These are phyloP conservation scores for Protodeltote pygarga DNA, from an alignment of 2,888 invertebrate species.

Conservation along the genomic window DNA sequence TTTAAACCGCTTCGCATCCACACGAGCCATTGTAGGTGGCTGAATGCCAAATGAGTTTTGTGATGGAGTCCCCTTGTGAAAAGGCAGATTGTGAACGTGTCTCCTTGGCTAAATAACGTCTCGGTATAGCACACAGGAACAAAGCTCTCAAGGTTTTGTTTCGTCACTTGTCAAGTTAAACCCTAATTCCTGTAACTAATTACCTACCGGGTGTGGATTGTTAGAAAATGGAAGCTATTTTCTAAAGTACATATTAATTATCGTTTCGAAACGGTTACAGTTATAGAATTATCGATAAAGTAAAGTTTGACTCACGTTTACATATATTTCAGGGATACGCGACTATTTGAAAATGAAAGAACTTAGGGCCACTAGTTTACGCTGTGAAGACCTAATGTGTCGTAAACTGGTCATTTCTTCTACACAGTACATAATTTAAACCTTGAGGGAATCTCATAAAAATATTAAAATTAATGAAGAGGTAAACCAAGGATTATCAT, in stretches of 20 bases:
- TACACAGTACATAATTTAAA: too few relatives aligned
- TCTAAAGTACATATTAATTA: conserved; percentile 8
- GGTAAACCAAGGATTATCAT: too few relatives aligned
- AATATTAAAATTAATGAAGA: too few relatives aligned
- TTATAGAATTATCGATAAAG: too few relatives aligned
- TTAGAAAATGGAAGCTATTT: not conserved
- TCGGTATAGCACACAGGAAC: conserved; percentile 51
- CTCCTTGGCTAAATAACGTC: conserved; percentile 66
- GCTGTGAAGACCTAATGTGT: too few relatives aligned
- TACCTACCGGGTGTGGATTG: conserved; percentile 11
- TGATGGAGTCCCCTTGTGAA: conserved; percentile 77
- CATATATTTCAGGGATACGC: too few relatives aligned
- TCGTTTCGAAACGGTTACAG: too few relatives aligned
- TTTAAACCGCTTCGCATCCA: conserved; percentile 79
- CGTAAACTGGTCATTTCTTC: too few relatives aligned
- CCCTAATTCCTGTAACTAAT: conserved; percentile 38
- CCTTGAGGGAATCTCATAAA: too few relatives aligned
- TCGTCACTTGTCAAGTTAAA: conserved; percentile 40
- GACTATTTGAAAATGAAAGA: too few relatives aligned
- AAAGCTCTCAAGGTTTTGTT: conserved; percentile 39
- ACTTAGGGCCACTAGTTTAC: too few relatives aligned
- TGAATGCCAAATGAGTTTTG: conserved; percentile 86
- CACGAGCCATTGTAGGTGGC: conserved; percentile 80
- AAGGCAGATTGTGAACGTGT: conserved; percentile 74
- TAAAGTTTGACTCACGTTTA: too few relatives aligned